Base-by-base conservation (phyloP, 2,797 vertebrate genomes). In the Melanotaenia trifasciata region DNA sequence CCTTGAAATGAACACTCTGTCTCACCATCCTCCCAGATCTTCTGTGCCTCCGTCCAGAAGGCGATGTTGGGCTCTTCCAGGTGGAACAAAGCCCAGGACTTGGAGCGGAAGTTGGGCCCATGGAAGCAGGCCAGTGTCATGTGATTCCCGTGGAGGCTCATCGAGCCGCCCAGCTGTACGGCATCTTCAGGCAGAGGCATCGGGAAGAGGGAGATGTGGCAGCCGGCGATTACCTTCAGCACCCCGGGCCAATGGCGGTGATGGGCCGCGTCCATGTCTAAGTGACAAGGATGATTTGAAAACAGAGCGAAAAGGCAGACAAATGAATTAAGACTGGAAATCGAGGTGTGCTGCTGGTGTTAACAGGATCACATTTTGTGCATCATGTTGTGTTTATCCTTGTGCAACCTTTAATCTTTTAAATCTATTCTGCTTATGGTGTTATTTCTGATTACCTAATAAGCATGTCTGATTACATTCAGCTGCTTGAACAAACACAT, bases 71-170 rank as follows among this genome's bases (percentile, higher is more conserved):
- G 98, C 91, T 99, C 98, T 87, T 99, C 98, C 79, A 99, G 94
- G 84, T 99, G 98, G 93, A 99, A 99, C 61, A 99, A 90, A 33
- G 98, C 98, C 98, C 98, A 99, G 0, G 97, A 99, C 92, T 99
- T 99, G 86, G 98, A 99, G 73, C 98, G 97, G 89, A 99, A 99
- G 91, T 99, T 99, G 36, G 98, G 98, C 16, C 98, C 98, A 36
- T 99, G 98, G 86, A 99, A 99, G 93, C 98, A 99, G 79, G 98
- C 98, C 83, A 99, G 91, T 0, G 98, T 99, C 97, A 99, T 99
- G 74, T 99, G 98, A 86, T 99, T 99, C 77, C 98, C 98, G 2
- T 99, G 98, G 64, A 99, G 95, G 85, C 97, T 98, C 98, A 99
- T 99, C 1, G 97, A 99, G 13, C 98, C 98, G 24, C 98, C 98